Percentiles rank a stretch among this genome's conserved stretches.
Evolutionary conservation across 2,113 vertebrate species (phyloP).

Genomic region (Stomatorhinus ivindoensis): DNA sequence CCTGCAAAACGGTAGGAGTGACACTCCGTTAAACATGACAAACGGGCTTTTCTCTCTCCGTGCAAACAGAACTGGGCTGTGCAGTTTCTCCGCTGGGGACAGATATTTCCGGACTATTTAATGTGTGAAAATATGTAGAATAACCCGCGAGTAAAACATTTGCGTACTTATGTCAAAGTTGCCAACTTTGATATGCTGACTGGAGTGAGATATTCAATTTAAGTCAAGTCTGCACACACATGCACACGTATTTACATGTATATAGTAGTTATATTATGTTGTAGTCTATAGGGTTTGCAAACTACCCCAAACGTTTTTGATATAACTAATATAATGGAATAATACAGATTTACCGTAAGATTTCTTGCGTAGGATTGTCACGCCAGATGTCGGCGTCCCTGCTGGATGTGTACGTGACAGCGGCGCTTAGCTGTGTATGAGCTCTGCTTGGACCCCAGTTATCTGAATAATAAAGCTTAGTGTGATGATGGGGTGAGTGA

Average conservation of each 20-base stretch:
- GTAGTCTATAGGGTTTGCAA: background rate
- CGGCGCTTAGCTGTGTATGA: background rate
- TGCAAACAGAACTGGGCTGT: background rate
- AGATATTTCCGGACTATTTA: background rate
- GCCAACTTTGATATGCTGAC: background rate
- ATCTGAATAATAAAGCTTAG: background rate
- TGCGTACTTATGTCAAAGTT: background rate
- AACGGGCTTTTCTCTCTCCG: background rate
- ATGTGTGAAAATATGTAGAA: background rate
- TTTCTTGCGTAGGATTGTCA: background rate
- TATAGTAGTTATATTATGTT: background rate
- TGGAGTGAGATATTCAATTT: background rate
- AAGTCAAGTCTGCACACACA: background rate
- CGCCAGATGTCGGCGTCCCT: background rate
- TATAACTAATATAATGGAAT: background rate
- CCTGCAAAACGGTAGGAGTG: conserved; percentile 81
- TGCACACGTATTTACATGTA: background rate
- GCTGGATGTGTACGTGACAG: background rate
- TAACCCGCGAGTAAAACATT: background rate
- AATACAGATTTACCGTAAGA: background rate
- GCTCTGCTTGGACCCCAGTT: background rate
- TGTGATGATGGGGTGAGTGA: background rate
- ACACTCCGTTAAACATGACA: background rate
- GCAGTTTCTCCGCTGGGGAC: background rate
- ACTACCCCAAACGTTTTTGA: background rate